phyloP scores from a whole-genome alignment of 2,888 invertebrate genomes.

The Embidobia sp. region DNA sequence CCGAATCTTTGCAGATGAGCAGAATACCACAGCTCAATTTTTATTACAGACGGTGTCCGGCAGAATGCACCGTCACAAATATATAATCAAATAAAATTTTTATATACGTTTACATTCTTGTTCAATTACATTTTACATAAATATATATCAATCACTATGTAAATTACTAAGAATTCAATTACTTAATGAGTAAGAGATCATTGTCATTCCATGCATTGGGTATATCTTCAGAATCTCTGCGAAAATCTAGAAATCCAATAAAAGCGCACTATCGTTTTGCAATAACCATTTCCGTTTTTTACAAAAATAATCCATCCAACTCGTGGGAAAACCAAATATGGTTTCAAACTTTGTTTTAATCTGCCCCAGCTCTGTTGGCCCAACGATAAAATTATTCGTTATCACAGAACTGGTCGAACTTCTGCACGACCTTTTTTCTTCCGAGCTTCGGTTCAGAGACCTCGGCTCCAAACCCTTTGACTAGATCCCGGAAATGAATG shows the following conservation, averaged over 20 bases:
- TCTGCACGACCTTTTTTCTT: conserved; percentile 10
- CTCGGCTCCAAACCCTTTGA: conserved; percentile 19
- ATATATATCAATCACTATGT: no score
- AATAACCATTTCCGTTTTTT: conserved; percentile 44
- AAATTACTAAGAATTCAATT: no score
- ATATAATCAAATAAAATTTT: no score
- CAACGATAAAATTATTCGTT: conserved; percentile 42
- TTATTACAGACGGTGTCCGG: no score
- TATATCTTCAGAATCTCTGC: conserved; percentile 26
- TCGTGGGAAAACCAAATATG: conserved; percentile 41
- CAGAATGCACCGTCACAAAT: no score
- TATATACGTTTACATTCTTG: no score
- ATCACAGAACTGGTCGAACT: conserved; percentile 24
- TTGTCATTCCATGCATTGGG: conserved; percentile 38
- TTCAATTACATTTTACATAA: no score
- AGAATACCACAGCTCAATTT: no score
- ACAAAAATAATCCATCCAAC: conserved; percentile 38
- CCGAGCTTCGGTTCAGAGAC: conserved; percentile 11
- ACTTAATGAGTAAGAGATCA: no score
- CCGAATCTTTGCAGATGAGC: no score
- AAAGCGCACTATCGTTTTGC: conserved; percentile 40
- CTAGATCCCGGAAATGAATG: not conserved
- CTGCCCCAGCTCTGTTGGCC: conserved; percentile 19
- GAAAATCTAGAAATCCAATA: conserved; percentile 42
- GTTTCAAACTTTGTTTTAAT: conserved; percentile 51